A percentile compares a stretch with the other conserved stretches of the same genome.
phyloP scores from a whole-genome alignment of 2,888 invertebrate species.

The Troides aeacus region DNA sequence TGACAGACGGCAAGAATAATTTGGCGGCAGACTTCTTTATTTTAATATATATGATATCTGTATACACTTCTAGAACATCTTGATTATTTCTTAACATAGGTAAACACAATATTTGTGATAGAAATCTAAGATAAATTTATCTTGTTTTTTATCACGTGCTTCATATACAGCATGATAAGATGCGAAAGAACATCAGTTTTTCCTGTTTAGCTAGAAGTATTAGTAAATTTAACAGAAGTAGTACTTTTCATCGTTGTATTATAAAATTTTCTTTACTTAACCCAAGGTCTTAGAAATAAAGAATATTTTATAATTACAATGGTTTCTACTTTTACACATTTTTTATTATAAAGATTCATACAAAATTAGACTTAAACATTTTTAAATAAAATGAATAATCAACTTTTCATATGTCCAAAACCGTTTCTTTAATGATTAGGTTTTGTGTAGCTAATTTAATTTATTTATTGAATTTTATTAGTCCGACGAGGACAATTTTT shows the following conservation, averaged over 20 bases:
- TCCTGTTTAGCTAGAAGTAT: background rate
- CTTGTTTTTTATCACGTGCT: conserved; percentile 19
- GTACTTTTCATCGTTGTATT: too few species aligned
- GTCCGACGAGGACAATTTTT: too few species aligned
- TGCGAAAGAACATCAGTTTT: background rate
- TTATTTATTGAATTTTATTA: background rate
- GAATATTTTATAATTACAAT: too few species aligned
- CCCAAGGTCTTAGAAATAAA: too few species aligned
- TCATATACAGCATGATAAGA: conserved; percentile 8
- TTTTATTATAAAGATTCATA: too few species aligned
- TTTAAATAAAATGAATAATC: too few species aligned
- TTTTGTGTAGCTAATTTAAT: background rate
- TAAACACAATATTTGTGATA: conserved; percentile 4
- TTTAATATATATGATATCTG: background rate
- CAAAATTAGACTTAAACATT: too few species aligned
- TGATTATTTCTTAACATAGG: background rate
- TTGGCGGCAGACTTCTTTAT: too few species aligned
- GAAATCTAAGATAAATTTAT: conserved; percentile 18
- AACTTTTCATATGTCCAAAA: background rate
- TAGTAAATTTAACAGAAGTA: background rate
- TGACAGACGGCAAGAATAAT: too few species aligned
- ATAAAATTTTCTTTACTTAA: too few species aligned
- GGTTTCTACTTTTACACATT: too few species aligned
- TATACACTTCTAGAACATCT: background rate
- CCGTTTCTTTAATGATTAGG: background rate